Percentiles rank a stretch among this genome's conserved stretches.
Evolutionary conservation across 2,797 vertebrate species (phyloP).

Genomic region (Schizothorax lantsangensis): DNA sequence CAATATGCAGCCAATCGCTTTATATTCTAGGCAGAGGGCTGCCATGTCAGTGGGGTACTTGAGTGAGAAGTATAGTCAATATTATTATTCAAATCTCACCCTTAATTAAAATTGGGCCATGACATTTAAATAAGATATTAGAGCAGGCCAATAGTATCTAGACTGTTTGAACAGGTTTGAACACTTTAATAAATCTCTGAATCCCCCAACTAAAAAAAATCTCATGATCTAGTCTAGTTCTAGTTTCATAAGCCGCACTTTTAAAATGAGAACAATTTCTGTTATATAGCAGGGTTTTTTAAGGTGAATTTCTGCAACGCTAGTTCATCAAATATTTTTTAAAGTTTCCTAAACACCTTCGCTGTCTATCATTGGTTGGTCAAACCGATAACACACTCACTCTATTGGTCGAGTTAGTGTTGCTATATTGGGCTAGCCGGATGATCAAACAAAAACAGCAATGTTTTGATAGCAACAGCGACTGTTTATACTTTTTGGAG

Average conservation of each 20-base stretch:
- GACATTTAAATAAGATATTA: constrained; percentile 53
- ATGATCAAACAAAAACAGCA: constrained; percentile 3
- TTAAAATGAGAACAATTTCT: background rate
- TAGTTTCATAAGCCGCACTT: background rate
- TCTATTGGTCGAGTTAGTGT: constrained; percentile 2
- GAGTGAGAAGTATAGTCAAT: constrained; percentile 38
- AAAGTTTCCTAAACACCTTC: background rate
- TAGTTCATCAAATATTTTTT: background rate
- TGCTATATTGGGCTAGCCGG: background rate
- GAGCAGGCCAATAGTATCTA: constrained; percentile 33
- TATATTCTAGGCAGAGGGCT: constrained; percentile 23
- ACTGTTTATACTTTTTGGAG: background rate
- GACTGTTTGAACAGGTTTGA: constrained; percentile 44
- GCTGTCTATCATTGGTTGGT: background rate
- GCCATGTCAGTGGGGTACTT: constrained; percentile 36
- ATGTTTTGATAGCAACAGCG: background rate
- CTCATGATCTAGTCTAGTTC: background rate
- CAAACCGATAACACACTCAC: background rate
- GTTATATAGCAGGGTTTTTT: background rate
- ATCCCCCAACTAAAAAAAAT: constrained; percentile 15
- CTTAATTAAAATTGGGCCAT: constrained; percentile 47
- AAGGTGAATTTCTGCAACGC: background rate
- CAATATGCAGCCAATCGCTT: constrained; percentile 60
- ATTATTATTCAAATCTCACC: constrained; percentile 49
- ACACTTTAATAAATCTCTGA: constrained; percentile 38